A percentile compares a stretch with the other conserved stretches of the same genome.
These are phyloP conservation scores for Andrena bucephala DNA, from an alignment of 2,888 invertebrate species.

Conservation along the genomic window DNA sequence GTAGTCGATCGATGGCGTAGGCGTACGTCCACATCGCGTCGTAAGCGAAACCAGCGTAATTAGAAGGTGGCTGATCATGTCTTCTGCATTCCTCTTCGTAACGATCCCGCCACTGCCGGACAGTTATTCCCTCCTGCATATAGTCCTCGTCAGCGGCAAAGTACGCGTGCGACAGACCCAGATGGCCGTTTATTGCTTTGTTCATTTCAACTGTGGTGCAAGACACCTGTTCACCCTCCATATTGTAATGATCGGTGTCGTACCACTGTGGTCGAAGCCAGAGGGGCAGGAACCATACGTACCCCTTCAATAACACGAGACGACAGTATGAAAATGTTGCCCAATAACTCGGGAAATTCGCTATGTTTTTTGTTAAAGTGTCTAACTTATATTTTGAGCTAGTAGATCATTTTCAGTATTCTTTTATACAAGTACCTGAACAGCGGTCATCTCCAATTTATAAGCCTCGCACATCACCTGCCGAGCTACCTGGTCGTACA, in stretches of 20 bases:
- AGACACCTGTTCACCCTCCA: conserved; percentile 84
- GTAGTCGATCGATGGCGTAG: conserved; percentile 88
- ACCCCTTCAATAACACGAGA: conserved; percentile 86
- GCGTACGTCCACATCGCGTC: conserved; percentile 94
- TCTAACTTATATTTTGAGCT: not conserved
- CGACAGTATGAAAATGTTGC: not conserved
- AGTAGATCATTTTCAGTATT: not conserved
- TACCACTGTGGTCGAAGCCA: conserved; percentile 89
- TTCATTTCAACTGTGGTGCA: conserved; percentile 89
- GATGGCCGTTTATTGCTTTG: conserved; percentile 90
- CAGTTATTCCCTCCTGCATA: conserved; percentile 89
- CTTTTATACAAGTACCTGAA: conserved; percentile 74
- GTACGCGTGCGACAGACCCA: conserved; percentile 89
- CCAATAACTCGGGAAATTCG: not conserved
- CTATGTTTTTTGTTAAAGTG: not conserved
- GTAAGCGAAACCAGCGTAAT: conserved; percentile 92
- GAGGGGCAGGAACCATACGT: conserved; percentile 94
- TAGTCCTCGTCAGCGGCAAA: conserved; percentile 87
- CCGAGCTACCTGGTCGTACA: conserved; percentile 90
- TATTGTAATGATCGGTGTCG: conserved; percentile 86
- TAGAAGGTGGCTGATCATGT: conserved; percentile 84
- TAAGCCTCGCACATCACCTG: conserved; percentile 94
- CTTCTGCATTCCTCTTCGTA: conserved; percentile 82
- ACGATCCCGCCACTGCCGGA: conserved; percentile 87
- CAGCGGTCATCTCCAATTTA: conserved; percentile 89